Evolutionary conservation across 1,140 invertebrate species (phyloP).

Genomic region (Ctenoplectra terminalis): DNA sequence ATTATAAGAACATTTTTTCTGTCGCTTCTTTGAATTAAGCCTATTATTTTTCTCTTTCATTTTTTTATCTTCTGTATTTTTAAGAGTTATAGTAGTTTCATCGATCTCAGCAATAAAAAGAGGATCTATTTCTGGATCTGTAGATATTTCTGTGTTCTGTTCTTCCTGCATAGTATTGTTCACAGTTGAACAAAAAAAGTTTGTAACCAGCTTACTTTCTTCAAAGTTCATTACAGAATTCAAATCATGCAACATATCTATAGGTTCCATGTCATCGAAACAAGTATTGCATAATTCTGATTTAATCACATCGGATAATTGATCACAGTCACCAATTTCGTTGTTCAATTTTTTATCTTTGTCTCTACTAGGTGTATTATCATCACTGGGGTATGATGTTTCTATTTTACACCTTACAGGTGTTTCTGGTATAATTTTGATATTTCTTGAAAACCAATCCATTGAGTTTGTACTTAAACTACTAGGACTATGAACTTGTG

Average conservation of each 20-base stretch:
- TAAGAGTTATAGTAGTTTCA: neutral
- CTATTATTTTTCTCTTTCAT: neutral
- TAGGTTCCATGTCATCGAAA: conserved; percentile 47
- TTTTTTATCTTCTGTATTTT: neutral
- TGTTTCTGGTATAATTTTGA: neutral
- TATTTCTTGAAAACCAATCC: neutral
- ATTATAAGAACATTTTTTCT: neutral
- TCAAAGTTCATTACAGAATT: conserved; percentile 41
- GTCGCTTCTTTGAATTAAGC: neutral
- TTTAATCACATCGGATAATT: conserved; percentile 14
- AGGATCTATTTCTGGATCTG: conserved; percentile 51
- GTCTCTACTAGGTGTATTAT: neutral
- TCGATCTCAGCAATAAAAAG: conserved; percentile 42
- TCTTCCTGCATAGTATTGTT: neutral
- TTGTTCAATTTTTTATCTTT: neutral
- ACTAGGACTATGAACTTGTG: neutral
- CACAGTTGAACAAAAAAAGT: conserved; percentile 39
- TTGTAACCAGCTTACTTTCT: conserved; percentile 25
- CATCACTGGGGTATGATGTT: neutral
- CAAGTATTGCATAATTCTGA: conserved; percentile 28
- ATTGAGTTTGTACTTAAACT: neutral
- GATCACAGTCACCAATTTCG: neutral
- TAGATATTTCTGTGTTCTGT: neutral
- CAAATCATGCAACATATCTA: conserved; percentile 65
- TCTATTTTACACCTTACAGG: neutral